These are phyloP conservation scores for Mystacides longicornis DNA, from an alignment of 2,888 invertebrate genomes.

Conservation along the genomic window DNA sequence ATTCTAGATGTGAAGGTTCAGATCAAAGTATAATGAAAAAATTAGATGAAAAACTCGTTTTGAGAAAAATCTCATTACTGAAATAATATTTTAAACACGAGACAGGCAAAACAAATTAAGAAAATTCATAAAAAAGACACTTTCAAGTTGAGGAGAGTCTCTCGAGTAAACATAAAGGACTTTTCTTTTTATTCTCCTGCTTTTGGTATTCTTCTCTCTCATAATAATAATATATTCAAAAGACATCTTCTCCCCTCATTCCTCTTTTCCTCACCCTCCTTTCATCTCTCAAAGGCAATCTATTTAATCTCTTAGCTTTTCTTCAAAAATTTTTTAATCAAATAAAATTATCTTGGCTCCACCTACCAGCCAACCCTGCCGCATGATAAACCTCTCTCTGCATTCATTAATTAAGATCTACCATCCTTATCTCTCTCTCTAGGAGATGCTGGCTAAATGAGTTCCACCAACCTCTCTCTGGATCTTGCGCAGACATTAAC, in stretches of 20 bases:
- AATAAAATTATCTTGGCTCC: constrained; percentile 8
- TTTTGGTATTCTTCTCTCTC: neutral
- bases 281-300: neutral
- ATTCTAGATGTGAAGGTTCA: too few species aligned
- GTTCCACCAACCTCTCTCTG: neutral
- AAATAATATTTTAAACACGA: too few species aligned
- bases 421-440: constrained; percentile 38
- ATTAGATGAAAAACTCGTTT: too few species aligned
- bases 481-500: neutral
- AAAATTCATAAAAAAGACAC: neutral
- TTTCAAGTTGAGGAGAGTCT: neutral
- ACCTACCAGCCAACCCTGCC: constrained; percentile 14
- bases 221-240: neutral
- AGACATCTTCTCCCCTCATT: neutral
- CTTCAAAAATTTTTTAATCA: constrained; percentile 5
- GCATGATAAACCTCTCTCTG: constrained; percentile 33
- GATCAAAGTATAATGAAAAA: too few species aligned
- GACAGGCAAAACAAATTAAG: too few species aligned
- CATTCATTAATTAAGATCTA: constrained; percentile 52
- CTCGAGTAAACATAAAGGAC: neutral
- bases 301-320: constrained; percentile 30
- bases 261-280: neutral
- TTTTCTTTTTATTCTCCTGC: neutral
- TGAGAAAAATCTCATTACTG: too few species aligned
- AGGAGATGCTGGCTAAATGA: neutral